phyloP scores from a whole-genome alignment of 37 sponge, comb jelly and placozoan species.

The Mnemiopsis leidyi region DNA sequence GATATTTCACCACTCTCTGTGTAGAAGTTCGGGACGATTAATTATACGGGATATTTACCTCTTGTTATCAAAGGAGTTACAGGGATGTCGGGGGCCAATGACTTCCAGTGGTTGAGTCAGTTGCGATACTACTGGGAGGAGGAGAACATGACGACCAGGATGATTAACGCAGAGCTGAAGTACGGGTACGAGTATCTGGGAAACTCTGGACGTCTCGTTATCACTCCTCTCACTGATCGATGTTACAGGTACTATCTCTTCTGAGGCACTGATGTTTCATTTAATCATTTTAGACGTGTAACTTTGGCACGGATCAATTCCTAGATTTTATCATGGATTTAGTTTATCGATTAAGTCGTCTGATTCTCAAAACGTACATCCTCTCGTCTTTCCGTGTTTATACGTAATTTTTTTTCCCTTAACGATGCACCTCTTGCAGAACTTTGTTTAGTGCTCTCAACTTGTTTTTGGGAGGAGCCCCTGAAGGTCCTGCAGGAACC shows the following conservation, averaged over 20 bases:
- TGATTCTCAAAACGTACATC: too few relatives aligned
- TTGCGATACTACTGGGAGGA: constrained; percentile 99
- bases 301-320: too few relatives aligned
- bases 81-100: constrained; percentile 88
- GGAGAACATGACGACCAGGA: constrained; percentile 88
- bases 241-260: constrained; percentile 68
- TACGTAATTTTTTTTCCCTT: too few relatives aligned
- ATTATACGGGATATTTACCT: neutral
- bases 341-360: too few relatives aligned
- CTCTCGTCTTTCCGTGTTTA: too few relatives aligned
- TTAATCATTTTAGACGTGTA: too few relatives aligned
- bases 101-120: constrained; percentile 98
- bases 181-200: constrained; percentile 99
- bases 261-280: too few relatives aligned
- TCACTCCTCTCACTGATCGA: constrained; percentile 96
- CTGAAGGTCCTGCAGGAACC: constrained; percentile 99
- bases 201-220: constrained; percentile 92
- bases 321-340: too few relatives aligned
- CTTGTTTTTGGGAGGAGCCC: constrained; percentile 97
- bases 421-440: constrained; percentile 43
- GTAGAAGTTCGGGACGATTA: neutral
- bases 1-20: neutral
- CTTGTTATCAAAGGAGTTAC: constrained; percentile 12
- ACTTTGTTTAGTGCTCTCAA: constrained; percentile 99
- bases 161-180: constrained; percentile 95